Base-by-base conservation (phyloP, 2,797 vertebrate species). In the Diglossa cyanea region DNA sequence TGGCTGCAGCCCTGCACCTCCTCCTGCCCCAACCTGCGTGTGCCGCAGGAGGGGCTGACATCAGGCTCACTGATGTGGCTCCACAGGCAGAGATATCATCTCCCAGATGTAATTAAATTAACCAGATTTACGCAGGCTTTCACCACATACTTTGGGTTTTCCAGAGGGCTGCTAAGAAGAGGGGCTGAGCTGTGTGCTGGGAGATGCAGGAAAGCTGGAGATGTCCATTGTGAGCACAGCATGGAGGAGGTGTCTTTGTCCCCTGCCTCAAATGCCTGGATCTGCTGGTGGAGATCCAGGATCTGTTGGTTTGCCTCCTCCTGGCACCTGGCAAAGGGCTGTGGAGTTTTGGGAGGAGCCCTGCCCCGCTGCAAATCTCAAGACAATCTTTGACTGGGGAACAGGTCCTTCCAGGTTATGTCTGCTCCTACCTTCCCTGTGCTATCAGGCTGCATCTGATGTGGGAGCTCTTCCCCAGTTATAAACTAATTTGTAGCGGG, bases 1-100 rank as follows among this genome's bases (percentile, higher is more conserved):
- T 24, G 25, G 42, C 85, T 61, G 51, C 6, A 13, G 13, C 17
- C 81, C 86, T 14, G 78, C 8, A 6, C 76, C 9, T 63, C 83
- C 73, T 97, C 96, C 91, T 98, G 97, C 94, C 90, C 77, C 45
- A 88, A 95, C 97, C 95, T 98, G 96, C 4, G 72, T 92, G 83
- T 87, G 94, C 95, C 58, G 42, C 90, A 91, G 97, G 96, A 97
- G 88, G 88, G 90, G 94, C 95, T 96, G 95, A 94, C 93, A 96
- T 92, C 94, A 96, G 78, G 78, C 95, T 96, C 62, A 51, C 86
- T 70, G 37, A 82, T 44, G 60, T 15, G 83, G 88, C 92, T 89
- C 83, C 44, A 86, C 84, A 94, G 84, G 68, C 79, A 70, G 81
- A 95, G 97, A 97, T 94, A 96, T 6, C 15, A 96, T 97, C 95